Percentiles rank a stretch among this genome's conserved stretches.
Conservation (phyloP, 2,113 vertebrate species). For the Stegostoma tigrinum region DNA sequence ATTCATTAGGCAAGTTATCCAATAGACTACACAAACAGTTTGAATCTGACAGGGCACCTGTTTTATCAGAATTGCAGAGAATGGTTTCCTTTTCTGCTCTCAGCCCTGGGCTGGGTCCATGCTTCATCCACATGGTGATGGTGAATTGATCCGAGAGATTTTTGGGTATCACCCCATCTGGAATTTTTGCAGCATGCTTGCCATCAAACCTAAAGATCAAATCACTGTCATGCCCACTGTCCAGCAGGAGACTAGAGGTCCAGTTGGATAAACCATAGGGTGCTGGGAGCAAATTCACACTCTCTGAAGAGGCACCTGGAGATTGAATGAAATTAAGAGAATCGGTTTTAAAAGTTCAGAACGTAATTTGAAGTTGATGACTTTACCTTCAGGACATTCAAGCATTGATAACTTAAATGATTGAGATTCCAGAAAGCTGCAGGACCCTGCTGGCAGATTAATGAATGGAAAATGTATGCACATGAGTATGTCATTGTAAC, state of each 20-base stretch:
- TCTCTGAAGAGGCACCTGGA: slow-evolving; percentile 85
- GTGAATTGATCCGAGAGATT: slow-evolving; percentile 96
- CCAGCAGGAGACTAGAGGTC: slow-evolving; percentile 78
- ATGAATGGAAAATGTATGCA: neutral
- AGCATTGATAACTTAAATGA: neutral
- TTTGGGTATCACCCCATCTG: slow-evolving; percentile 83
- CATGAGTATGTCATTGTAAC: neutral
- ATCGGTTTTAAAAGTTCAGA: neutral
- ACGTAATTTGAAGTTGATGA: neutral
- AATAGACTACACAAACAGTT: neutral
- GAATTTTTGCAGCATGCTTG: slow-evolving; percentile 87
- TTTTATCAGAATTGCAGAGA: slow-evolving; percentile 96
- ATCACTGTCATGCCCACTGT: slow-evolving; percentile 69
- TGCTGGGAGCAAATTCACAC: slow-evolving; percentile 85
- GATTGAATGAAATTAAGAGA: slow-evolving; percentile 10
- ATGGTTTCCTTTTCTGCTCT: slow-evolving; percentile 93
- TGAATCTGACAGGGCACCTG: slow-evolving; percentile 55
- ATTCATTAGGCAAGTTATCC: neutral
- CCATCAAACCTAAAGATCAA: slow-evolving; percentile 91
- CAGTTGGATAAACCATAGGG: slow-evolving; percentile 76
- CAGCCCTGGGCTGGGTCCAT: slow-evolving; percentile 84
- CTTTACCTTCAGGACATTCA: neutral
- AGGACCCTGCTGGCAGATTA: neutral
- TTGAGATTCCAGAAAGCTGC: neutral
- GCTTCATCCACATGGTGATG: slow-evolving; percentile 93